Base-by-base conservation (phyloP, 2,797 vertebrate species). In the Telmatherina bonti region DNA sequence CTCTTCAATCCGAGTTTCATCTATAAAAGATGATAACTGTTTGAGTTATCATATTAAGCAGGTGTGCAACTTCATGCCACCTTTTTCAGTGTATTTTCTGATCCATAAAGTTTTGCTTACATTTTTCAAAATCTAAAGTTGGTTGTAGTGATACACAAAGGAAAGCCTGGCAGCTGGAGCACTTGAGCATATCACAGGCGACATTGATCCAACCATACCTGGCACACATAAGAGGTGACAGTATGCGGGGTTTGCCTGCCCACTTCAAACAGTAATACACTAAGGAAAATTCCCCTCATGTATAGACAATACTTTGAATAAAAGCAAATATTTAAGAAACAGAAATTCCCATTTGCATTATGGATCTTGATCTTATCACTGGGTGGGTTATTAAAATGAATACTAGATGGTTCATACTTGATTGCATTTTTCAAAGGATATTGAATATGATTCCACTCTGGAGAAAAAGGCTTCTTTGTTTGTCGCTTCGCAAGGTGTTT, bases 131-230 rank as follows among this genome's bases (percentile, higher is more conserved):
- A 87, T 98, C 96, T 47, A 95, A 82, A 0, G 94, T 87, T 12
- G 96, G 94, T 58, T 97, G 96, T n/a, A 99, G 85, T 35, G 95
- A 95, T 55, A 94, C 92, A 73, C 96, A 97, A 18, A 99, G 96
- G 86, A 96, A 96, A n/a, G 96, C 96, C 72, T 97, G 96, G 85
- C 97, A 99, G 90, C 96, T 97, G 87, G 94, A 95, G 78, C 97
- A 99, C 77, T 96, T 95, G 3, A 99, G 91, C 96, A 98, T 93
- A 67, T 99, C 97, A 0, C 94, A 94, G 43, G 96, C 95, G 4
- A 97, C 86, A 0, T 93, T 97, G 84, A 93, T 76, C 97, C 97
- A 99, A 74, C 97, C 97, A 0, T 96, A 97, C n/a, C 93, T 88
- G 55, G 97, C 96, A 1, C 97, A 99, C 71, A 95, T 92, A 41